Percentiles rank a stretch among this genome's conserved stretches.
These are phyloP conservation scores for Umimayanthus chanpuru DNA, from an alignment of 92 coral and sea anemone genomes.

Conservation along the genomic window DNA sequence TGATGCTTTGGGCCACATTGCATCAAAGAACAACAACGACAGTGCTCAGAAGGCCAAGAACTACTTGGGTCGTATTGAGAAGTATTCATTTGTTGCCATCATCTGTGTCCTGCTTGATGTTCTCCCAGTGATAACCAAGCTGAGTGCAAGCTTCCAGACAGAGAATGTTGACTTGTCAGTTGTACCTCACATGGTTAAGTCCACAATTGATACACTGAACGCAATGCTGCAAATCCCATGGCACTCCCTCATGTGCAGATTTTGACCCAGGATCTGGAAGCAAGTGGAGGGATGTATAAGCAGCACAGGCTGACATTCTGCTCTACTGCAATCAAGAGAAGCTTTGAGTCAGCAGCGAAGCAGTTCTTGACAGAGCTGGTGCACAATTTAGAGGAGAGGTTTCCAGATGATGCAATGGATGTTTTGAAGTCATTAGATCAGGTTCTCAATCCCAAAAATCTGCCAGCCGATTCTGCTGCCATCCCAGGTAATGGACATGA, in stretches of 20 bases:
- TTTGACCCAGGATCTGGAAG: constrained; percentile 31
- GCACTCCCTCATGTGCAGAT: constrained; percentile 16
- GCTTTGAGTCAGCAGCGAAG: not conserved
- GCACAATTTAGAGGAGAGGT: constrained; percentile 28
- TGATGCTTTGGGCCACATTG: constrained; percentile 39
- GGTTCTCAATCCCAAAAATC: constrained; percentile 25
- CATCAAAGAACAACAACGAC: constrained; percentile 8
- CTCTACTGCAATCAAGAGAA: constrained; percentile 24
- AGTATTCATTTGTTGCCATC: constrained; percentile 25
- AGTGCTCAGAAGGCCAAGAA: constrained; percentile 17
- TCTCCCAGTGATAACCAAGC: constrained; percentile 15
- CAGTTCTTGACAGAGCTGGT: constrained; percentile 21
- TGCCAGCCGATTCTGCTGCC: constrained; percentile 36
- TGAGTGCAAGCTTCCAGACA: not conserved
- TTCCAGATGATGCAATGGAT: constrained; percentile 35
- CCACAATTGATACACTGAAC: constrained; percentile 7
- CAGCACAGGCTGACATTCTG: constrained; percentile 30
- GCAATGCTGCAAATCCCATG: constrained; percentile 24
- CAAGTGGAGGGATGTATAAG: constrained; percentile 25
- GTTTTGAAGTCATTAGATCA: constrained; percentile 34
- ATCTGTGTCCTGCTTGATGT: constrained; percentile 6
- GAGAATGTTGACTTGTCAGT: constrained; percentile 30
- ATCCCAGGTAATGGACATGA: constrained; percentile 31
- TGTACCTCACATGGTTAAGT: constrained; percentile 22
- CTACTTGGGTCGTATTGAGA: constrained; percentile 21